A percentile compares a stretch with the other conserved stretches of the same genome.
Conservation (phyloP, 1,140 invertebrate species). For the Drosophila sturtevanti region DNA sequence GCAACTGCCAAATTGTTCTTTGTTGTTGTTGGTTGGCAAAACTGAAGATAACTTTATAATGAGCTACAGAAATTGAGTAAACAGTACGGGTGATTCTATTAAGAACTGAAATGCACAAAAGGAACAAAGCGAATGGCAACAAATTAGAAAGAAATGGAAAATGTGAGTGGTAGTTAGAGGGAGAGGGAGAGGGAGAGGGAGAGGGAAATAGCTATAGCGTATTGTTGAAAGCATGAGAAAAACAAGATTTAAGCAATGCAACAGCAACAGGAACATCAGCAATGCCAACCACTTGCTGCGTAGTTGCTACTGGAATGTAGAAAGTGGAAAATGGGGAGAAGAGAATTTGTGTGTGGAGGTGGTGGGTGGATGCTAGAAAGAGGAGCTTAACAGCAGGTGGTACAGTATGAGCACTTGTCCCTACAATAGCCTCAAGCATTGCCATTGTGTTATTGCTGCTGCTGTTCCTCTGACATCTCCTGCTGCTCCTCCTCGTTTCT, state of each 20-base stretch:
- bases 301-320: constrained; percentile 1
- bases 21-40: neutral
- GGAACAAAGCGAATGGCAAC: constrained; percentile 45
- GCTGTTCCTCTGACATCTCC: neutral
- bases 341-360: neutral
- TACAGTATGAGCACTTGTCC: constrained; percentile 10
- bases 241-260: neutral
- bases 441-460: neutral
- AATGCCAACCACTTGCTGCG: constrained; percentile 14
- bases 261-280: constrained; percentile 38
- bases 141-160: constrained; percentile 37
- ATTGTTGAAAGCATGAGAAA: neutral
- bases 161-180: no score
- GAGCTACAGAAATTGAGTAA: constrained; percentile 47
- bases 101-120: constrained; percentile 53
- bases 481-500: neutral
- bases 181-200: neutral
- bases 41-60: constrained; percentile 50
- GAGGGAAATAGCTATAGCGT: neutral
- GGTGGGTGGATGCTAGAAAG: neutral
- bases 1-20: constrained; percentile 6
- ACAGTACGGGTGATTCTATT: constrained; percentile 35
- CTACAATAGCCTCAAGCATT: constrained; percentile 15
- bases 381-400: neutral
- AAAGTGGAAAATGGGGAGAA: neutral